Conservation (phyloP, 2,888 invertebrate genomes). For the Machimus atricapillus region DNA sequence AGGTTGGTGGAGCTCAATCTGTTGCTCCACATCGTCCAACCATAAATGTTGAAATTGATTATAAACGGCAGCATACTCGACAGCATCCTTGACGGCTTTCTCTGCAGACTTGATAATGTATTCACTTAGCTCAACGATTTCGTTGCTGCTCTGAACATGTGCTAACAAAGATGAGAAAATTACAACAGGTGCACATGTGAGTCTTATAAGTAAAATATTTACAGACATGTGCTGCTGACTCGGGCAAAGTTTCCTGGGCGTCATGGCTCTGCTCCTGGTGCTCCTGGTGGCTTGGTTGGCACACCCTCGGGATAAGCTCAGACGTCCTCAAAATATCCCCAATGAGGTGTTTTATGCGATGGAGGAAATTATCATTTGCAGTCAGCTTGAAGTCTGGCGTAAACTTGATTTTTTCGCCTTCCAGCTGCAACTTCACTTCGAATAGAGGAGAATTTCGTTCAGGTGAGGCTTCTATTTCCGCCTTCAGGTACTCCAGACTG, state of each 20-base stretch:
- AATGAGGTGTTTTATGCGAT: conserved; percentile 74
- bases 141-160: conserved; percentile 66
- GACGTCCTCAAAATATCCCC: conserved; percentile 82
- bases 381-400: conserved; percentile 76
- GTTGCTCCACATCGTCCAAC: conserved; percentile 77
- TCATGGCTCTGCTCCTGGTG: conserved; percentile 58
- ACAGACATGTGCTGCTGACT: conserved; percentile 20
- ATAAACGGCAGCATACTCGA: conserved; percentile 63
- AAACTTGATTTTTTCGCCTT: conserved; percentile 75
- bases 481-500: conserved; percentile 44
- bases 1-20: conserved; percentile 63
- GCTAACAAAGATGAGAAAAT: conserved; percentile 31
- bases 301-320: conserved; percentile 74
- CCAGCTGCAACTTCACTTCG: conserved; percentile 77
- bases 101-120: conserved; percentile 64
- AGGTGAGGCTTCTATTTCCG: conserved; percentile 42
- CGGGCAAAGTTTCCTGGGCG: conserved; percentile 6
- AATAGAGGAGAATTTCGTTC: conserved; percentile 69
- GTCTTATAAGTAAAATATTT: conserved; percentile 10
- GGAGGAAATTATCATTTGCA: conserved; percentile 72
- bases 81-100: conserved; percentile 55
- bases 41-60: conserved; percentile 77
- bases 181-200: not conserved
- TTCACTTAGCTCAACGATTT: conserved; percentile 66
- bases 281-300: conserved; percentile 51